Evolutionary conservation across 2,113 vertebrate genomes (phyloP).

Genomic region (Paratilapia polleni): DNA sequence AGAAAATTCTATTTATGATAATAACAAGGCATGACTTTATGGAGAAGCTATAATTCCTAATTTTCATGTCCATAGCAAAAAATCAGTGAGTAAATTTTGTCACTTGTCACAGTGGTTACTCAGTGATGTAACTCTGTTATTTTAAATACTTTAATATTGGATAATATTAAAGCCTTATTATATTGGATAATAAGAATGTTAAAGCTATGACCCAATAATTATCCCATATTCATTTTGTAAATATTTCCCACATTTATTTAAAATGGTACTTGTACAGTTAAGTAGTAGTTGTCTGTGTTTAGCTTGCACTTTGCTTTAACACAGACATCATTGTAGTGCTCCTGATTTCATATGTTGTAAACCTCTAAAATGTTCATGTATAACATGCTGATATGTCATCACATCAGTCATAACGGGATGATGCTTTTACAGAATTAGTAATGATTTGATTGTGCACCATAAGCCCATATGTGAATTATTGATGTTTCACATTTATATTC

Average conservation of each 20-base stretch:
- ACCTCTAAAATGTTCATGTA: not conserved
- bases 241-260: no score
- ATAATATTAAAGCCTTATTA: no score
- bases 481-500: not conserved
- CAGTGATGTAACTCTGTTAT: no score
- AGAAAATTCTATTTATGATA: not conserved
- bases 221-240: no score
- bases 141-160: no score
- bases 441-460: not conserved
- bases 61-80: not conserved
- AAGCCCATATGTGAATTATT: not conserved
- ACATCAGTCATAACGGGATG: not conserved
- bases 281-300: not conserved
- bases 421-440: not conserved
- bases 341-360: not conserved
- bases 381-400: not conserved
- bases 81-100: not conserved
- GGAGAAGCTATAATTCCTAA: not conserved
- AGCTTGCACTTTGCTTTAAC: not conserved
- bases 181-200: no score
- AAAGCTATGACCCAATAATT: no score
- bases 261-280: not conserved
- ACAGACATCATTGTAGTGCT: not conserved
- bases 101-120: not conserved
- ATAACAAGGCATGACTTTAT: not conserved